Conservation (phyloP, 2,888 invertebrate genomes). For the Drosophila atroscutellata region DNA sequence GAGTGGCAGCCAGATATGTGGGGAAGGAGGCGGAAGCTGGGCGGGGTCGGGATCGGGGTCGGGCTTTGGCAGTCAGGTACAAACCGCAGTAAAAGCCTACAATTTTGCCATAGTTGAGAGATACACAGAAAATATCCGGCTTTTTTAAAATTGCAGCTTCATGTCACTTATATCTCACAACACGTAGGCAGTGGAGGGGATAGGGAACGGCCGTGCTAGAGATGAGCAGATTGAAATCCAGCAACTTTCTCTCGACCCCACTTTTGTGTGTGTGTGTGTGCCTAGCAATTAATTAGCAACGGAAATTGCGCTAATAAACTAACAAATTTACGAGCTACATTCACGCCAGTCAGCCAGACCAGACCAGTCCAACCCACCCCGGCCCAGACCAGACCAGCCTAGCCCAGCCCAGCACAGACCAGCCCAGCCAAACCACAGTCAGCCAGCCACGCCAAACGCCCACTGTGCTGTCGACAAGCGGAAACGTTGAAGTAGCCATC, state of each 20-base stretch:
- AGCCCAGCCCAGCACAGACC: slow-evolving; percentile 17
- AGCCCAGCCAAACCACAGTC: slow-evolving; percentile 24
- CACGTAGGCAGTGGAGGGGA: background rate
- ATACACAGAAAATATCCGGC: slow-evolving; percentile 47
- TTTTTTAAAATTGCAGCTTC: slow-evolving; percentile 65
- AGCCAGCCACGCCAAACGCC: slow-evolving; percentile 17
- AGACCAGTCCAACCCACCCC: slow-evolving; percentile 5
- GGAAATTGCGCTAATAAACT: slow-evolving; percentile 81
- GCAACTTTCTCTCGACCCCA: slow-evolving; percentile 4
- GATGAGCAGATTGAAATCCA: slow-evolving; percentile 42
- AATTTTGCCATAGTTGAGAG: slow-evolving; percentile 18
- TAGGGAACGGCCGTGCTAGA: slow-evolving; percentile 2
- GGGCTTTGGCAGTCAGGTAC: slow-evolving; percentile 1
- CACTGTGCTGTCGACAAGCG: slow-evolving; percentile 45
- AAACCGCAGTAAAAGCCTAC: slow-evolving; percentile 15
- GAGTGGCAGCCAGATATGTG: slow-evolving; percentile 32
- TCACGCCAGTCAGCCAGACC: slow-evolving; percentile 61
- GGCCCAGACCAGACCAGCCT: background rate
- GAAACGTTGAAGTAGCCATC: slow-evolving; percentile 73
- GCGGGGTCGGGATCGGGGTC: too few species aligned
- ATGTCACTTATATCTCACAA: slow-evolving; percentile 70
- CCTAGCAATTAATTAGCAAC: slow-evolving; percentile 79
- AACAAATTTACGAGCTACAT: slow-evolving; percentile 80
- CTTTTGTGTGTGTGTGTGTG: slow-evolving; percentile 19
- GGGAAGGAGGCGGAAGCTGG: background rate